Percentiles rank a stretch among this genome's conserved stretches.
phyloP scores from a whole-genome alignment of 2,888 invertebrate genomes.

The Phalera bucephala region DNA sequence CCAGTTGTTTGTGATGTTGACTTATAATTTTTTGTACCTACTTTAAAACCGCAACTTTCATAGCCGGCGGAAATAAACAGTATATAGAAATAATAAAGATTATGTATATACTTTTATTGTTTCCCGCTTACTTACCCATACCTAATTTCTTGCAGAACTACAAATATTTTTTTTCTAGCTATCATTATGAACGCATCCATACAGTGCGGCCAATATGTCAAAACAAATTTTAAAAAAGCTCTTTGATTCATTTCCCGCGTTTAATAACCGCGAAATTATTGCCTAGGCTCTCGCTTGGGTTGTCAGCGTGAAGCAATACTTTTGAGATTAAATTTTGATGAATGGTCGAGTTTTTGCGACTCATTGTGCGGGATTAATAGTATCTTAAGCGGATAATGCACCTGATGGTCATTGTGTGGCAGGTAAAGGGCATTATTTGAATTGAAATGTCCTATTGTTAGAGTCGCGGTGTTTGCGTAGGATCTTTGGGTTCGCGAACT shows the following conservation, averaged over 20 bases:
- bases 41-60: too few species aligned
- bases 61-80: too few species aligned
- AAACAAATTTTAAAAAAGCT: slow-evolving; percentile 61
- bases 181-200: slow-evolving; percentile 1
- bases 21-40: too few species aligned
- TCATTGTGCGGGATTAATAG: slow-evolving; percentile 65
- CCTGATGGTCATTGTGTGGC: slow-evolving; percentile 67
- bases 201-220: slow-evolving; percentile 65
- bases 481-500: slow-evolving; percentile 27
- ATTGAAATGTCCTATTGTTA: slow-evolving; percentile 41
- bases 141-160: too few species aligned
- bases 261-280: slow-evolving; percentile 71
- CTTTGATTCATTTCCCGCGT: slow-evolving; percentile 40
- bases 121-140: too few species aligned
- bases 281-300: slow-evolving; percentile 49
- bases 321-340: slow-evolving; percentile 68
- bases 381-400: slow-evolving; percentile 71
- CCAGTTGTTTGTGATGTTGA: too few species aligned
- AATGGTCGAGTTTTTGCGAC: slow-evolving; percentile 62
- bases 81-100: too few species aligned
- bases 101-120: too few species aligned
- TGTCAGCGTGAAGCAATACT: slow-evolving; percentile 53
- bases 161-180: too few species aligned
- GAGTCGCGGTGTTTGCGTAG: slow-evolving; percentile 64
- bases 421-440: slow-evolving; percentile 57